A percentile compares a stretch with the other conserved stretches of the same genome.
Evolutionary conservation across 1,140 invertebrate genomes (phyloP).

Genomic region (Triops longicaudatus): DNA sequence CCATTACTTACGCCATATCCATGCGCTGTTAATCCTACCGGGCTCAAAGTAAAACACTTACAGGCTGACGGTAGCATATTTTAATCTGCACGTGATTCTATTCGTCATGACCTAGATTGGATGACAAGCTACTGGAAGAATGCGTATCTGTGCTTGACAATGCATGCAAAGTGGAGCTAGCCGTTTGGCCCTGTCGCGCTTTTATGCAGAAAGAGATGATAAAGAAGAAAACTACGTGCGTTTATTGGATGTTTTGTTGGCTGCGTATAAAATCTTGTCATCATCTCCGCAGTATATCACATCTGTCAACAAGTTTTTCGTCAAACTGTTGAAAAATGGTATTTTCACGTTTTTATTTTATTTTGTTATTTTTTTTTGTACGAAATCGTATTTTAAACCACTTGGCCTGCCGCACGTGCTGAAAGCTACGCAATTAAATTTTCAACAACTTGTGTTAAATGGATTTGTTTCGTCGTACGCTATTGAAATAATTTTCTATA

Average conservation of each 20-base stretch:
- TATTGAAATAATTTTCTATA: too few relatives aligned
- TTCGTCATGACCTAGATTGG: constrained; percentile 36
- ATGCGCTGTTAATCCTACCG: constrained; percentile 12
- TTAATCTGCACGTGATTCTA: neutral
- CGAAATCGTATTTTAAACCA: too few relatives aligned
- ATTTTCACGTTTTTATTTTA: too few relatives aligned
- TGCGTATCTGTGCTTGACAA: constrained; percentile 74
- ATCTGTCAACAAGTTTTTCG: constrained; percentile 69
- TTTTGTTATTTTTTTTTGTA: too few relatives aligned
- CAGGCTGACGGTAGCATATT: neutral
- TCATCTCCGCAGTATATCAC: constrained; percentile 56
- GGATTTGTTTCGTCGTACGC: too few relatives aligned
- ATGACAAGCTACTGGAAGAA: constrained; percentile 58
- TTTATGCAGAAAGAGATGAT: constrained; percentile 48
- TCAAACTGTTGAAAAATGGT: constrained; percentile 46
- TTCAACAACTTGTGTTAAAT: too few relatives aligned
- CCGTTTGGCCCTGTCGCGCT: constrained; percentile 66
- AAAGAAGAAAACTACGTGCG: constrained; percentile 55
- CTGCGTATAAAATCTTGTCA: constrained; percentile 52
- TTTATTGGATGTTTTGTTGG: constrained; percentile 50
- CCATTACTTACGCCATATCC: constrained; percentile 20
- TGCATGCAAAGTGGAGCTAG: constrained; percentile 69
- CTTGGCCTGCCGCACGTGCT: too few relatives aligned
- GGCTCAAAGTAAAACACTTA: neutral
- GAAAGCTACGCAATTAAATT: too few relatives aligned